Base-by-base conservation (phyloP, 2,797 vertebrate genomes). In the Euphonia xanthogaster region DNA sequence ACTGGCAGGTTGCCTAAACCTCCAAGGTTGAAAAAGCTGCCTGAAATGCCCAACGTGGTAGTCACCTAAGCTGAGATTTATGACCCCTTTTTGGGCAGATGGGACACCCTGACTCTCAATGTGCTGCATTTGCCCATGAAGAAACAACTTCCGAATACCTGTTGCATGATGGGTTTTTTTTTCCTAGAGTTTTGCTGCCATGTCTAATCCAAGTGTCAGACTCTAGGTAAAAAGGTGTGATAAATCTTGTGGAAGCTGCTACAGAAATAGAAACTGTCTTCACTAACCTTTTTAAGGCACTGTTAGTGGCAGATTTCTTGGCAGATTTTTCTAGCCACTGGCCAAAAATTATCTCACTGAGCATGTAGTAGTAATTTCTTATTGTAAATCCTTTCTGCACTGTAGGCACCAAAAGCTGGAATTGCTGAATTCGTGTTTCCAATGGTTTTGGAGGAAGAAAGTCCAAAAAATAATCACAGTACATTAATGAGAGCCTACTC, bases 21-120 rank as follows among this genome's bases (percentile, higher is more conserved):
- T 98, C 99, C 99, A 99, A 99, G 99, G 99, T 99, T 99, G 99
- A 99, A 99, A 99, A 99, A 98, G 98, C 98, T 98, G 98, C 98
- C 98, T 98, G 95, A 97, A 97, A 97, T 94, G 95, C 93, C 96
- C 96, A 94, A 67, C 6, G 44, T 97, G 95, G 97, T 92, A 95
- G 96, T 96, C 96, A 98, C 97, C 97, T 98, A 97, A 91, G 88
- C 67, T 73, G 88, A 97, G 95, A 98, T 95, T 94, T 94, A 97
- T 95, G 57, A 72, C 22, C 87, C 76, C 55, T 95, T 96, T 96
- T 85, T 47, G 92, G 76, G 76, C 76, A 63, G 57, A 76, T 96
- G 57, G 53, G 70, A 88, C 70, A 62, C 48, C 61, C 77, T 77
- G 76, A 94, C 81, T 53, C 76, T 74, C 50, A 80, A 3, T 5